phyloP scores from a whole-genome alignment of 2,888 invertebrate genomes.

The Steromphala cineraria region DNA sequence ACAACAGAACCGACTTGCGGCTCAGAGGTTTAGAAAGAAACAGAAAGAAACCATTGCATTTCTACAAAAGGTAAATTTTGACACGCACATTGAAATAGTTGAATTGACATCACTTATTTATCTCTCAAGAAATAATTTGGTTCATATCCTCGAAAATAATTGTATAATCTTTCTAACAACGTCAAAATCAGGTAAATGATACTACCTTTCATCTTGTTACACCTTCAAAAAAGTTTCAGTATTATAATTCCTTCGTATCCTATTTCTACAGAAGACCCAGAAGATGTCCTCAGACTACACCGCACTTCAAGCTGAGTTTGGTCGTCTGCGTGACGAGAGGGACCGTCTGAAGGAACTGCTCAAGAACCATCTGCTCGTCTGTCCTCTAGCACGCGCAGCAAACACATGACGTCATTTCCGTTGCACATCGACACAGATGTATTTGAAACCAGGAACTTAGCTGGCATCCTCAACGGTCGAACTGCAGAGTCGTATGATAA shows the following conservation, averaged over 20 bases:
- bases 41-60: constrained; percentile 4
- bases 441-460: neutral
- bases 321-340: constrained; percentile 32
- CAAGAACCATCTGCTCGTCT: constrained; percentile 37
- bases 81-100: too few species aligned
- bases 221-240: too few species aligned
- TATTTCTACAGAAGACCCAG: constrained; percentile 29
- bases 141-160: too few species aligned
- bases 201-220: too few species aligned
- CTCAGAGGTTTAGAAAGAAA: constrained; percentile 13
- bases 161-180: too few species aligned
- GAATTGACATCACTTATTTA: too few species aligned
- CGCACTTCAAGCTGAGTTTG: constrained; percentile 21
- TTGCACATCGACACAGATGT: neutral
- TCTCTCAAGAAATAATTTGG: too few species aligned
- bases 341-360: constrained; percentile 35
- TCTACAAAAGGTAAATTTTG: neutral
- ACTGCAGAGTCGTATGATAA: too few species aligned
- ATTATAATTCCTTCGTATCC: too few species aligned
- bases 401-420: too few species aligned
- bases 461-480: too few species aligned
- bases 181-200: too few species aligned
- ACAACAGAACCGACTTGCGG: constrained; percentile 22
- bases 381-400: constrained; percentile 1
- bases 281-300: constrained; percentile 31